Base-by-base conservation (phyloP, 2,797 vertebrate species). In the Lepus townsendii region DNA sequence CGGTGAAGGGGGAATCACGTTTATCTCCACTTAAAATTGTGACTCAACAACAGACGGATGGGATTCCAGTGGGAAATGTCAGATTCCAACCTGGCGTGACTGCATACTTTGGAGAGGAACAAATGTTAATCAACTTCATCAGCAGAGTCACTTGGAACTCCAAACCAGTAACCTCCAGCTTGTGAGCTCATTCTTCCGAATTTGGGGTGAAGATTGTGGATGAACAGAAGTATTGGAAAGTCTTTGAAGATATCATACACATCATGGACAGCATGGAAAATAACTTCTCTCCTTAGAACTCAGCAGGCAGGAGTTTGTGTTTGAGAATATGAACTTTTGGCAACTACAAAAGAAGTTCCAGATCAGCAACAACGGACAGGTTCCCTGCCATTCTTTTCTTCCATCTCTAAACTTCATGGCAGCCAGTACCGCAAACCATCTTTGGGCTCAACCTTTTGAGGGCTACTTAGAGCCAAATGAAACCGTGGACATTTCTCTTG, bases 231-330 rank as follows among this genome's bases (percentile, higher is more conserved):
- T 99, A 99, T 96, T 99, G 99, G 95, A 99, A 99, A 94, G 98
- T 99, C 71, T 99, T 99, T 97, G 99, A 99, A 97, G 99, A 99
- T 86, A 99, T 99, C 0, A 99, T 99, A 91, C 99, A 99, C 30
- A 98, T 98, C 69, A 99, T 99, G 99, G 99, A 99, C 98, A 98
- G 99, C 90, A 99, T 99, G 99, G 99, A 99, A 98, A 99, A 99
- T 27, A 99, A 99, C 99, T 99, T 94, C 99, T 99, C 22, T 99
- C 99, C 0, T 97, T 99, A 89, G 98, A 99, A 87, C 98, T 99
- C 79, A 99, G 98, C 98, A 98, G 97, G 93, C 98, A 99, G 97
- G 99, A 99, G 99, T 99, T 99, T 92, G 95, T 98, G 73, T 99
- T 99, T 98, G 98, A 99, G 96, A 99, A 98, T 8, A 99, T 99